Base-by-base conservation (phyloP, 1,140 invertebrate species). In the Zelostemma sp. region DNA sequence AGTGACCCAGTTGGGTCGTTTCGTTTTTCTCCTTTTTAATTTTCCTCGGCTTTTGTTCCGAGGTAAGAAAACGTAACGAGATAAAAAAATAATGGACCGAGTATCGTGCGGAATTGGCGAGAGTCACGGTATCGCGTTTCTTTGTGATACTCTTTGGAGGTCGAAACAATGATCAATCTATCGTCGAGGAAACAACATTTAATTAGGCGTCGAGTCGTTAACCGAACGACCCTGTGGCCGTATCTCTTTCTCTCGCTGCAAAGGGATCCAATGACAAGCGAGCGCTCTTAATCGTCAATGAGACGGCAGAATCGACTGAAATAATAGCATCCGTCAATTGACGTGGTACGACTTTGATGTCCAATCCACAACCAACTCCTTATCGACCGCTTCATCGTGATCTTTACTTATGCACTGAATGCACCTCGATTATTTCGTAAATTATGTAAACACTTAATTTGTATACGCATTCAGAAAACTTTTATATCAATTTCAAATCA, bases 111-210 rank as follows among this genome's bases (percentile, higher is more conserved):
- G 17, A 18, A 17, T 48, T 48, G 43, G 17, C 54, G 43, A 31
- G 15, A 33, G 18, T 40, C 50, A 40, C 40, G 3, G 16, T 33
- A 45, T 46, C 43, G 31, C 53, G 21, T 48, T 62, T 61, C 11
- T 62, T 41, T 28, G 40, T 53, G 43, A 15, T 66, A 65, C 57
- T 53, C 58, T 64, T 57, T 15, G 65, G 60, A 68, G 64, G 68
- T 74, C 68, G 67, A 72, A 74, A 69, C 65, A 74, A 69, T 69
- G 72, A 74, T 75, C 68, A 66, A 72, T 70, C 67, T 64, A 72
- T 72, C 66, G 64, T 57, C 60, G 67, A 48, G 61, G 69, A 62
- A 72, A 69, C 70, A 70, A 70, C 73, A 75, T 75, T 75, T 72
- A 72, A 72, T 75, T 72, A 75, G 66, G 56, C 66, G 60, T 54